A percentile compares a stretch with the other conserved stretches of the same genome.
Evolutionary conservation across 2,888 invertebrate genomes (phyloP).

Genomic region (Morpho achilles): DNA sequence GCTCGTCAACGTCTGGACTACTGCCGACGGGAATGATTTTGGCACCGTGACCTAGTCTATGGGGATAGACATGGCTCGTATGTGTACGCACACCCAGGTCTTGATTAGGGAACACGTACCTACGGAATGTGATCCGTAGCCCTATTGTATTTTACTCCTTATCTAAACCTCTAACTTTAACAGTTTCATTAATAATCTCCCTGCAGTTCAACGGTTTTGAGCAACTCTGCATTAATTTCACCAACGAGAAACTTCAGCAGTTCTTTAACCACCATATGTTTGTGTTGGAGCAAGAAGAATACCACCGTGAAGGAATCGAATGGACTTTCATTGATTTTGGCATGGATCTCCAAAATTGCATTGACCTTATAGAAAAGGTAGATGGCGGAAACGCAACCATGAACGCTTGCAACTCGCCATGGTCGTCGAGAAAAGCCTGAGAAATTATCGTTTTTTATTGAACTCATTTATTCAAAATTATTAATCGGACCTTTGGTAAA

Average conservation of each 20-base stretch:
- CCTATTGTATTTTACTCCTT: conserved; percentile 37
- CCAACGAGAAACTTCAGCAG: conserved; percentile 99
- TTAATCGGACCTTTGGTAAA: conserved; percentile 25
- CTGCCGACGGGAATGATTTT: conserved; percentile 38
- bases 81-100: conserved; percentile 30
- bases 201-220: conserved; percentile 98
- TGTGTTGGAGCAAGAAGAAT: conserved; percentile 99
- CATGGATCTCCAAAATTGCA: conserved; percentile 98
- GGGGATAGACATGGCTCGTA: conserved; percentile 36
- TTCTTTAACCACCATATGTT: conserved; percentile 99
- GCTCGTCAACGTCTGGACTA: conserved; percentile 36
- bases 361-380: conserved; percentile 99
- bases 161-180: conserved; percentile 44
- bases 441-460: conserved; percentile 27
- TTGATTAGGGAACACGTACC: conserved; percentile 45
- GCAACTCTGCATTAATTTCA: conserved; percentile 99
- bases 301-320: conserved; percentile 97
- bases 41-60: conserved; percentile 34
- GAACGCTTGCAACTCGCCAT: conserved; percentile 75
- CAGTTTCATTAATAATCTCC: conserved; percentile 63
- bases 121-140: conserved; percentile 71
- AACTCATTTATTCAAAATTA: conserved; percentile 4
- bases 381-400: conserved; percentile 55
- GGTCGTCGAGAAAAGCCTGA: conserved; percentile 48
- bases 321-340: conserved; percentile 99